A percentile compares a stretch with the other conserved stretches of the same genome.
Evolutionary conservation across 2,113 vertebrate species (phyloP).

Genomic region (Trematocara marginatum): DNA sequence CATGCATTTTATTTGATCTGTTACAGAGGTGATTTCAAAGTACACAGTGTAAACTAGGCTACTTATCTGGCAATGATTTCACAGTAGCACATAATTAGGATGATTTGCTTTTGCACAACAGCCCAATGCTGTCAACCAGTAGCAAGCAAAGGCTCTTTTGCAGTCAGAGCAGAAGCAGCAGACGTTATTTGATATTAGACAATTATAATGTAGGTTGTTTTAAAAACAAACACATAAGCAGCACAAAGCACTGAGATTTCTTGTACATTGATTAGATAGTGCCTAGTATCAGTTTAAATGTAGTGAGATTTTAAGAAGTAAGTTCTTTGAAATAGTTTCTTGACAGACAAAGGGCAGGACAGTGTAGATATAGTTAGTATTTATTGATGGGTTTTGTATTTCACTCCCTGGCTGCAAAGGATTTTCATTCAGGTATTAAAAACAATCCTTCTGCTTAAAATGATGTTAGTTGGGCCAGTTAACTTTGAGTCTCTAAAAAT

Average conservation of each 20-base stretch:
- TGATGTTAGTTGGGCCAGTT: not conserved
- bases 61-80: not conserved
- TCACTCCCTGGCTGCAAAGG: not conserved
- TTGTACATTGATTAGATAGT: not conserved
- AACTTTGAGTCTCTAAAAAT: not conserved
- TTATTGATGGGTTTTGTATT: not conserved
- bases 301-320: not conserved
- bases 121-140: not conserved
- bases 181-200: not conserved
- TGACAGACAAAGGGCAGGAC: not conserved
- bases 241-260: not conserved
- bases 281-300: not conserved
- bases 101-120: constrained; percentile 4
- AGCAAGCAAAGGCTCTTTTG: not conserved
- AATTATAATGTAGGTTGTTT: not conserved
- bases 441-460: not conserved
- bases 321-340: not conserved
- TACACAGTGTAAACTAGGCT: not conserved
- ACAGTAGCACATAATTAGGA: not conserved
- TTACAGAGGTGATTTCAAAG: not conserved
- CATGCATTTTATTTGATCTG: not conserved
- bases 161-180: not conserved
- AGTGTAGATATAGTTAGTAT: not conserved
- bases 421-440: not conserved
- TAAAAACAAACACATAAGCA: not conserved